A percentile compares a stretch with the other conserved stretches of the same genome.
Evolutionary conservation across 2,113 vertebrate genomes (phyloP).

Genomic region (mouse (Mus musculus)): GRCm39 chr7:57498501-57499000

Average conservation of each 20-base stretch:
- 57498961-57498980: constrained; percentile 79
- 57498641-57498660: neutral
- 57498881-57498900: constrained; percentile 80
- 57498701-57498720: neutral
- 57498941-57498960: constrained; percentile 85
- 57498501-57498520: too few species aligned
- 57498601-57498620: neutral
- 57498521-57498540: neutral
- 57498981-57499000: constrained; percentile 66
- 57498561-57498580: too few species aligned
- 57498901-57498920: constrained; percentile 85
- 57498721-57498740: neutral
- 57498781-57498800: constrained; percentile 63
- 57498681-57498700: neutral
- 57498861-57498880: constrained; percentile 85
- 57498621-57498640: rapidly evolving
- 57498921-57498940: constrained; percentile 83
- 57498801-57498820: constrained; percentile 51
- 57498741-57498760: neutral
- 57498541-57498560: neutral
- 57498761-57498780: constrained; percentile 35
- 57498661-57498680: neutral
- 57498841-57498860: constrained; percentile 79
- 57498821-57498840: constrained; percentile 76
- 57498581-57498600: neutral